Evolutionary conservation across 2,888 invertebrate genomes (phyloP).

Genomic region (Clostera curtula): DNA sequence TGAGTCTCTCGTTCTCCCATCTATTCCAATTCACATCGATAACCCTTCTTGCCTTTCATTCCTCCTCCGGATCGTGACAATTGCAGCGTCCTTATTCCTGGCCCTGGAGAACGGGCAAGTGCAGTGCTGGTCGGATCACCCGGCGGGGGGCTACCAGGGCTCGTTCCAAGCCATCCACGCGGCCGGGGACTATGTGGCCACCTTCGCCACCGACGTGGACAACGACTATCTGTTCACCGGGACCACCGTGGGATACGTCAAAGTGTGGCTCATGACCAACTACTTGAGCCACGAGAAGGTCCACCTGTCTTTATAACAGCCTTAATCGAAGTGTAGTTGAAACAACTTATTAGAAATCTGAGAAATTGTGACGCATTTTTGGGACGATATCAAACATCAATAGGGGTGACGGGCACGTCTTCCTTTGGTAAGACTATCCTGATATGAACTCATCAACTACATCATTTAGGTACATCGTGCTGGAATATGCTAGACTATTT

Average conservation of each 20-base stretch:
- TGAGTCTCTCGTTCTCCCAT: too few species aligned
- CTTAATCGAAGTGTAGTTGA: too few species aligned
- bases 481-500: too few species aligned
- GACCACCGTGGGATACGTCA: conserved; percentile 83
- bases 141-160: conserved; percentile 80
- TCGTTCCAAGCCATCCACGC: conserved; percentile 82
- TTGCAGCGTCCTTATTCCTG: conserved; percentile 79
- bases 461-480: too few species aligned
- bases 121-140: conserved; percentile 89
- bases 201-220: conserved; percentile 80
- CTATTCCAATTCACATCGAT: too few species aligned
- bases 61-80: neutral
- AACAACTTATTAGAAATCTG: too few species aligned
- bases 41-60: neutral
- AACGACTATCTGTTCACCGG: conserved; percentile 85
- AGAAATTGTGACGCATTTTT: too few species aligned
- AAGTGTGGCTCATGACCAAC: conserved; percentile 84
- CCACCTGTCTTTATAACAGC: too few species aligned
- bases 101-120: conserved; percentile 84
- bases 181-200: conserved; percentile 77
- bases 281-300: conserved; percentile 70
- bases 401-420: too few species aligned
- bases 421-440: too few species aligned
- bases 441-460: too few species aligned
- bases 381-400: too few species aligned